Percentiles rank a stretch among this genome's conserved stretches.
phyloP scores from a whole-genome alignment of 2,888 invertebrate species.

The Ceriagrion tenellum region DNA sequence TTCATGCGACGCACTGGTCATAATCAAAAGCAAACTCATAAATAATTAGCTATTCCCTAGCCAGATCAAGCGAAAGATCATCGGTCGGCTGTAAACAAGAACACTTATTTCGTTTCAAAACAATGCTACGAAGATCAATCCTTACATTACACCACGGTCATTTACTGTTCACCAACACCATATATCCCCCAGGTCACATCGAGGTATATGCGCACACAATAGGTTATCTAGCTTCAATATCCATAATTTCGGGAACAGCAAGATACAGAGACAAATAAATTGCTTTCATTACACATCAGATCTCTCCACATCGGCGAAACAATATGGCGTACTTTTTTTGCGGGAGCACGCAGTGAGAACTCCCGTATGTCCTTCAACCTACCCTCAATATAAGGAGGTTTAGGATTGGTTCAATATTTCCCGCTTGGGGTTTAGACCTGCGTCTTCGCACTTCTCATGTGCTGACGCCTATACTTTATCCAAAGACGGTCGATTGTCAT shows the following conservation, averaged over 20 bases:
- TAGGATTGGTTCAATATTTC: slow-evolving; percentile 67
- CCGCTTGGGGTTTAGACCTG: slow-evolving; percentile 66
- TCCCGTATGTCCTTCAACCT: slow-evolving; percentile 68
- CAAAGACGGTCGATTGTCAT: slow-evolving; percentile 60
- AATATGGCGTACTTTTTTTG: slow-evolving; percentile 68
- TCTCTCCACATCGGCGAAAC: slow-evolving; percentile 67
- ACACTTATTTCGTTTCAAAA: slow-evolving; percentile 59
- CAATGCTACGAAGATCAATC: slow-evolving; percentile 61
- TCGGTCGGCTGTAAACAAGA: slow-evolving; percentile 38
- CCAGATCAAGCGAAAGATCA: background rate
- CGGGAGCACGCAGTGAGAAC: slow-evolving; percentile 66
- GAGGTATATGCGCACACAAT: slow-evolving; percentile 23
- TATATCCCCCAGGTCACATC: background rate
- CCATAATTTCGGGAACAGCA: slow-evolving; percentile 29
- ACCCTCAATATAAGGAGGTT: slow-evolving; percentile 65
- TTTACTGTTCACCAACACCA: background rate
- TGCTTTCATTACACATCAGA: slow-evolving; percentile 61
- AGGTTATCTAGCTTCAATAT: background rate
- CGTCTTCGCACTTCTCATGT: slow-evolving; percentile 64
- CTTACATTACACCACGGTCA: slow-evolving; percentile 46
- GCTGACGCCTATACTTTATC: slow-evolving; percentile 58
- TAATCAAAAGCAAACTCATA: background rate
- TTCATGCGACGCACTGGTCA: background rate
- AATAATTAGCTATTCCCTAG: background rate
- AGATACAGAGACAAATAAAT: slow-evolving; percentile 38